A percentile compares a stretch with the other conserved stretches of the same genome.
phyloP scores from a whole-genome alignment of 2,888 invertebrate genomes.

The Agriopis aurantiaria region DNA sequence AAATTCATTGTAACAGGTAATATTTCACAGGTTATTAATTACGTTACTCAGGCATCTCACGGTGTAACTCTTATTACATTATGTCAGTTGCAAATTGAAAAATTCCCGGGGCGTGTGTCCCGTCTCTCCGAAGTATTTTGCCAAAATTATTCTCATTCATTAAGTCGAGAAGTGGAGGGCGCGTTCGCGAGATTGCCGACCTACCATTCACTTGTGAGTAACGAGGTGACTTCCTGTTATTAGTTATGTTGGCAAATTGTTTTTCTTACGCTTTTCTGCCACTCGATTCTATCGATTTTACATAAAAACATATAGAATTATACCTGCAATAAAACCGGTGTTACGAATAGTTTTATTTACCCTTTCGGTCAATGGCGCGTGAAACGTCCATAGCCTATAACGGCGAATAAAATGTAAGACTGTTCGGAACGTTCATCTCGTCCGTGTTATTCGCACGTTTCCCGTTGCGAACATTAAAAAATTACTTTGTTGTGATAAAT shows the following conservation, averaged over 20 bases:
- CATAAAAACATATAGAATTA: conserved; percentile 57
- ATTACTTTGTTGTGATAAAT: conserved; percentile 39
- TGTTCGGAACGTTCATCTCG: conserved; percentile 27
- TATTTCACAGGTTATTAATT: conserved; percentile 86
- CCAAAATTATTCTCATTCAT: conserved; percentile 86
- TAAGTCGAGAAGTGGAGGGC: conserved; percentile 83
- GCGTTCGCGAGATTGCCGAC: conserved; percentile 81
- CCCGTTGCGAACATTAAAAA: conserved; percentile 31
- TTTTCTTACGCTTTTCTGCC: conserved; percentile 74
- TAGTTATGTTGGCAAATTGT: conserved; percentile 83
- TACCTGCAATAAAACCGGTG: conserved; percentile 50
- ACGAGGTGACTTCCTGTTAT: conserved; percentile 84
- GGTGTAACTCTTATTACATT: conserved; percentile 86
- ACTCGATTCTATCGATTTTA: conserved; percentile 62
- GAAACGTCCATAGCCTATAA: conserved; percentile 39
- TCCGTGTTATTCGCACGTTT: conserved; percentile 32
- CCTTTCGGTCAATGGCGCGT: conserved; percentile 43
- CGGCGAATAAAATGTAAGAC: conserved; percentile 40
- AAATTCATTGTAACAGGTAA: conserved; percentile 86
- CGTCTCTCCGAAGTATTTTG: conserved; percentile 85
- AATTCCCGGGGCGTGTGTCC: conserved; percentile 86
- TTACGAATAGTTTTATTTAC: conserved; percentile 50
- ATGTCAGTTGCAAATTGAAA: conserved; percentile 86
- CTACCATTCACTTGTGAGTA: conserved; percentile 83
- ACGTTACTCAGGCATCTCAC: conserved; percentile 81